Base-by-base conservation (phyloP, 2,797 vertebrate species). In the Chrosomus eos region DNA sequence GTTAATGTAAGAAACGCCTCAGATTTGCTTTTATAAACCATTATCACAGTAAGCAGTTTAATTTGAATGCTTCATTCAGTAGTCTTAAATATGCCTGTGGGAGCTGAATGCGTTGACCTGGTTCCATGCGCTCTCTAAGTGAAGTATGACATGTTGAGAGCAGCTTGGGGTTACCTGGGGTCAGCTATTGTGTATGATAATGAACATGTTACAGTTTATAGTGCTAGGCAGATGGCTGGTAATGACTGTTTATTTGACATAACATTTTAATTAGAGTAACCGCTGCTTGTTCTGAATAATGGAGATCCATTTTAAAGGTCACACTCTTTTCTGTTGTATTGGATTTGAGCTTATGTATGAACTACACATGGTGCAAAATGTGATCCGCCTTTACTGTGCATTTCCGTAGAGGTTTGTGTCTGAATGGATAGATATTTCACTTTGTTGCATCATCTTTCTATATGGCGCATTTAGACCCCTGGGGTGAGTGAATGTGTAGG, bases 231-330 rank as follows among this genome's bases (percentile, higher is more conserved):
- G 90, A 91, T 92, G 90, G 90, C 79, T 87, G 85, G 85, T 89
- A 90, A 90, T 86, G 88, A 88, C 83, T 88, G 86, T 87, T 90
- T 90, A 90, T 90, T 90, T 90, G 86, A 88, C 89, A 85, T 86
- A 88, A 90, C 89, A 89, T 89, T 90, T 90, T 89, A 87, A 90
- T 90, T 89, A 87, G 84, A 85, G 85, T 88, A 85, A 87, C 82
- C 78, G 66, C 84, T 76, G 76, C 85, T 79, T 78, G 78, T 81
- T 85, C 81, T 85, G 83, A 89, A 88, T 88, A 86, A 88, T 89
- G 71, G 77, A 60, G 78, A 78, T 88, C 81, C 48, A 81, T 88
- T 88, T 89, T 71, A 87, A 83, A 90, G 85, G 86, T 90, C 87
- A 84, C 80, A 51, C 71, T 81, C 64, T 76, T 81, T 89, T 89